These are phyloP conservation scores for Conus ventricosus DNA, from an alignment of 1,140 invertebrate species.

Conservation along the genomic window DNA sequence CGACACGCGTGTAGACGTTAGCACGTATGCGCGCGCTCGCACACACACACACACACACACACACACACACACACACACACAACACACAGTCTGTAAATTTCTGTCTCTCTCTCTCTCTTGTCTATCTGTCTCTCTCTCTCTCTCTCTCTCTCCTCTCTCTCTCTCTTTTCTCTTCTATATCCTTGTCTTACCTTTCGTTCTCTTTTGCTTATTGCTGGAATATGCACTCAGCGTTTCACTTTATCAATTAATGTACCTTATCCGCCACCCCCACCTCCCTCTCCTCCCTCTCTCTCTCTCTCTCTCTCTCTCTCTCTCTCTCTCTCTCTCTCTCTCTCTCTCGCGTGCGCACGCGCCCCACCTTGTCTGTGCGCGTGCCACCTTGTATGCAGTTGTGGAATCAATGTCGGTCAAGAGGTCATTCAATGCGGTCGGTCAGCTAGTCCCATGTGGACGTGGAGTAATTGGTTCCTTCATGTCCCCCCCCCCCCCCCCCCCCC, in stretches of 20 bases:
- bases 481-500: background rate
- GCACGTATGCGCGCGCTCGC: background rate
- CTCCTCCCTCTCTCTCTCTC: background rate
- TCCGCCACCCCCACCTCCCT: background rate
- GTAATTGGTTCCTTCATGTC: background rate
- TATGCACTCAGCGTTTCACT: too few species aligned
- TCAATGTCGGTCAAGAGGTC: too few species aligned
- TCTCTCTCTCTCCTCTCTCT: background rate
- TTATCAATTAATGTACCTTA: too few species aligned
- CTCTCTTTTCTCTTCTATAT: background rate
- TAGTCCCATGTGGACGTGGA: too few species aligned
- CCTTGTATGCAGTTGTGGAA: too few species aligned
- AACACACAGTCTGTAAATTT: background rate
- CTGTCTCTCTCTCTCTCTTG: background rate
- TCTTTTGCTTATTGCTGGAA: background rate
- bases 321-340: too few species aligned
- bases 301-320: too few species aligned
- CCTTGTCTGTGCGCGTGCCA: too few species aligned
- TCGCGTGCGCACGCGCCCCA: background rate
- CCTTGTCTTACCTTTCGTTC: background rate
- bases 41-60: conserved; percentile 20
- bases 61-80: conserved; percentile 18
- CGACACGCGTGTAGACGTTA: too few species aligned
- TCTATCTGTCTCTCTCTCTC: background rate
- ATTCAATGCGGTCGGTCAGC: too few species aligned